Evolutionary conservation across 2,113 vertebrate species (phyloP), one percentile per base, ranked within the genome.

Genomic region (Oreotrochilus melanogaster): DNA sequence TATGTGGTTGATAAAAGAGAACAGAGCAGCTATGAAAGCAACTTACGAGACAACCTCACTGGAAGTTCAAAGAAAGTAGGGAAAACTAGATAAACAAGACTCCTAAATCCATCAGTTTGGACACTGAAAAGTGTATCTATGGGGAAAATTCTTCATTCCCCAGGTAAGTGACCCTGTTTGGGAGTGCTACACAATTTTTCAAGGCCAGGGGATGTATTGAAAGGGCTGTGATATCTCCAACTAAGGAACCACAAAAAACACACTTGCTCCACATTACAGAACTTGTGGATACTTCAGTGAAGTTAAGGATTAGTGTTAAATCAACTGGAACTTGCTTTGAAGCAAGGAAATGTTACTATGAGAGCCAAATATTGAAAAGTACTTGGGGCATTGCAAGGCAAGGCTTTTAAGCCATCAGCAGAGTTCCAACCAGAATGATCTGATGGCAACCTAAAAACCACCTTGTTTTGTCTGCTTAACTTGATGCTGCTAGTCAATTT

Each of bases 401-500:
- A 3, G 24, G 30, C 42, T 82, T 88, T 81, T 54, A 37, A 85
- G 42, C 28, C 48, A 37, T 67, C 43, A 88, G 70, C 33, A 47
- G 4, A 62, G 33, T 85, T 91, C 65, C 28, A 56, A 9, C 19
- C 82, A 48, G 43, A 85, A 17, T 33, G n/a, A 18, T 11, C 28
- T 23, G 31, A 31, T 18, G 3, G 56, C 66, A 78, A 78, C 66
- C 30, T 48, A 54, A 79, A 78, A 64, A 6, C 33, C 87, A 72
- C 58, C 56, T 67, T 50, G 31, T 51, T 91, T 92, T 84, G 56
- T 89, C 56, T 92, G 25, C 37, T 57, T 94, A 67, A 86, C 18
- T 71, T 42, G 66, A 45, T 81, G 54, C 86, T 95, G 88, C 91
- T 93, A 69, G 78, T 96, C 51, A 23, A 58, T 81, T 74, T 84